Evolutionary conservation across 2,113 vertebrate species (phyloP), one percentile per base, ranked within the genome.

Genomic region (Vulpes vulpes): DNA sequence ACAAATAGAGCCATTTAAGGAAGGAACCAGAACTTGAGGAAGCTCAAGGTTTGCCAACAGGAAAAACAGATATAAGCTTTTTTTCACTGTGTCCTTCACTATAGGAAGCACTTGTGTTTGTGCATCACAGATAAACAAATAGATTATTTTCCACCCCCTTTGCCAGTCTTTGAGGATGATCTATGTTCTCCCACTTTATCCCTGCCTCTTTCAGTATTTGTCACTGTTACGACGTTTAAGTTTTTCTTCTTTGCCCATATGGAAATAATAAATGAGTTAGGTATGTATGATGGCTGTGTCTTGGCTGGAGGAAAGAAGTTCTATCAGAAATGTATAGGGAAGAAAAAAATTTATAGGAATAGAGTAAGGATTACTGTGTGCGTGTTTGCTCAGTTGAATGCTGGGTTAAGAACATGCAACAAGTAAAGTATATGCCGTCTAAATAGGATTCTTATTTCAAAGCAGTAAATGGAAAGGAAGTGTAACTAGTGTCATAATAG

Each of bases 401-500:
- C 15, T 49, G n/a, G 11, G 27, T 89, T 91, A 87, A 87, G 60
- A n/a, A 49, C 19, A 51, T 64, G 43, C 32, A 69, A 15, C 11
- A 90, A 69, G 14, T 91, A 43, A 80, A 74, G 27, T 60, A 69
- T 93, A 80, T 8, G 67, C 32, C 84, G 2, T 69, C 35, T 96
- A 27, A 84, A 94, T 94, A 35, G 43, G 64, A 81, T 91, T 69
- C 17, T 94, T 94, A 51, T 85, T 84, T 95, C 22, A 59, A 15
- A 71, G 64, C 64, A 85, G 73, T n/a, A 17, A 38, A 35, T 23
- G 4, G 35, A 38, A 71, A 69, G 14, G 27, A 96, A 74, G 53
- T 69, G 25, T 59, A 80, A 74, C 32, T 19, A 27, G 4, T 55
- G 30, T 88, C 19, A 19, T 25, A 30, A n/a, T n/a, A 25, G 53